phyloP scores from a whole-genome alignment of 1,140 invertebrate genomes.

The Aphelenchoides besseyi region DNA sequence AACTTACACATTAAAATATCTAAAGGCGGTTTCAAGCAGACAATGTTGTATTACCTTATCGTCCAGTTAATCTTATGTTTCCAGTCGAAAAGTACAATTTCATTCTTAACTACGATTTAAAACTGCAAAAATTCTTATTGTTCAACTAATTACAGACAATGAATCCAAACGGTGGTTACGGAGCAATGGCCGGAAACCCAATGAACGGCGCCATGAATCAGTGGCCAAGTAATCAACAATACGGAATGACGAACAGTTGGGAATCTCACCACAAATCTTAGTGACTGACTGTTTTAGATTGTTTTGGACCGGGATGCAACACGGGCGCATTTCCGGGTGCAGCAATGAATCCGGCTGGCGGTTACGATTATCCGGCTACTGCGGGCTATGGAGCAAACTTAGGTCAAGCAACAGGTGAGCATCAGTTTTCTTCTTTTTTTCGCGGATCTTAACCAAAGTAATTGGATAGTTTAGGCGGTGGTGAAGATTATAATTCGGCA shows the following conservation, averaged over 20 bases:
- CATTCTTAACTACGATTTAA: too few relatives aligned
- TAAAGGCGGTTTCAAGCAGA: too few relatives aligned
- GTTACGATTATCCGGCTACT: background rate
- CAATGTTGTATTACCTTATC: too few relatives aligned
- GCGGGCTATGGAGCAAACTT: slow-evolving; percentile 2
- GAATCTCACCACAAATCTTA: background rate
- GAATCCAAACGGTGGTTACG: background rate
- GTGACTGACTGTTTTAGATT: background rate
- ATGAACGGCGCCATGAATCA: background rate
- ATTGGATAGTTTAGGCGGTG: too few relatives aligned
- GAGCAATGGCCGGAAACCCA: background rate
- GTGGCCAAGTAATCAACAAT: background rate
- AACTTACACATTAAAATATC: too few relatives aligned
- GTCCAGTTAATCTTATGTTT: too few relatives aligned
- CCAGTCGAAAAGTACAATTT: too few relatives aligned
- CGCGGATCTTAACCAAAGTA: too few relatives aligned
- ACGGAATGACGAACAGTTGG: slow-evolving; percentile 14
- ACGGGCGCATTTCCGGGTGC: background rate
- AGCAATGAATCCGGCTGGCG: background rate
- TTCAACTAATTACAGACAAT: too few relatives aligned
- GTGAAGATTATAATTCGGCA: slow-evolving; percentile 20
- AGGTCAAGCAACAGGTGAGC: background rate
- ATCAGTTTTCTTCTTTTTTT: too few relatives aligned
- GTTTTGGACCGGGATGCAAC: slow-evolving; percentile 11
- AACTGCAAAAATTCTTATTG: too few relatives aligned